phyloP scores from a whole-genome alignment of 2,888 invertebrate genomes.

The Dugesia japonica region DNA sequence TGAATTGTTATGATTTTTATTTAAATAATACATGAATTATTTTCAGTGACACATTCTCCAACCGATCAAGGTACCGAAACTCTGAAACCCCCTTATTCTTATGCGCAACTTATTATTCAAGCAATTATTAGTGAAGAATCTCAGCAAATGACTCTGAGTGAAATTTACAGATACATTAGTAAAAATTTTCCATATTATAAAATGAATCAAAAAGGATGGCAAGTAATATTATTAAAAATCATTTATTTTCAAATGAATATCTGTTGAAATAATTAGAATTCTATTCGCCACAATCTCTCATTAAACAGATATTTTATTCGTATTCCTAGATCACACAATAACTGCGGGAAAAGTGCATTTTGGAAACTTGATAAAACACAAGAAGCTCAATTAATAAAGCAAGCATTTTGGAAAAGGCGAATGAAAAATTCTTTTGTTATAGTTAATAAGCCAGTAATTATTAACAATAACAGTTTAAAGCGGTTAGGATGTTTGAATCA shows the following conservation, averaged over 20 bases:
- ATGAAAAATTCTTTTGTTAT: background rate
- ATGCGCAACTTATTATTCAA: slow-evolving; percentile 92
- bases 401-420: slow-evolving; percentile 76
- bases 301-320: slow-evolving; percentile 58
- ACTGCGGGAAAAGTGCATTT: slow-evolving; percentile 92
- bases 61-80: slow-evolving; percentile 31
- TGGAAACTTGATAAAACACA: slow-evolving; percentile 94
- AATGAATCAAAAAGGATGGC: slow-evolving; percentile 95
- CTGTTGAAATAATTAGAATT: slow-evolving; percentile 51
- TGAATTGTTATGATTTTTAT: too few species aligned
- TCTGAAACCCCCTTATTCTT: slow-evolving; percentile 70
- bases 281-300: slow-evolving; percentile 56
- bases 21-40: too few species aligned
- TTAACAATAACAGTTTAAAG: too few species aligned
- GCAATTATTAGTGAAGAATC: slow-evolving; percentile 82
- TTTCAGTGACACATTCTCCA: background rate
- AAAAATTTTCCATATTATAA: slow-evolving; percentile 95
- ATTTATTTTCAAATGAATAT: too few species aligned
- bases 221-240: slow-evolving; percentile 52
- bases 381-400: slow-evolving; percentile 82
- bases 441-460: background rate
- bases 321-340: slow-evolving; percentile 88
- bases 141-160: slow-evolving; percentile 83
- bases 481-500: too few species aligned
- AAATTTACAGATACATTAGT: slow-evolving; percentile 93